Evolutionary conservation across 2,113 vertebrate genomes (phyloP), one percentile per base, ranked within the genome.

Genomic region (Penelope pileata): DNA sequence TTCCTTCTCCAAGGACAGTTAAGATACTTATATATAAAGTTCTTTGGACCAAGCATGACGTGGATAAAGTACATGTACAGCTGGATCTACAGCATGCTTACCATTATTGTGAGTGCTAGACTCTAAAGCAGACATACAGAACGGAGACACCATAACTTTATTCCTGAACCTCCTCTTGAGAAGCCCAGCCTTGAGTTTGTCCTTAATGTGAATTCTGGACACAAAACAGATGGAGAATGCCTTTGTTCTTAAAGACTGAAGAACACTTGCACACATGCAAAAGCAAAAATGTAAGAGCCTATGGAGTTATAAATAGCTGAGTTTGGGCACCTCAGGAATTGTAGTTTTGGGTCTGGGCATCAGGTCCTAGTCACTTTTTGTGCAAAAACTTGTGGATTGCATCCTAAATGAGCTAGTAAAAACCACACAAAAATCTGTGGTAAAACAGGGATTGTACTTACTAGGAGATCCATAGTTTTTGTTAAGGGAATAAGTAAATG

Each of bases 381-480:
- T 38, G 10, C 43, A n/a, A 53, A 83, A 48, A 64, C 4, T 34
- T 74, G 50, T 48, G 34, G 13, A 50, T 86, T 90, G 74, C 30
- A 74, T 32, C n/a, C 27, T 50, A 27, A 54, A 48, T 43, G n/a
- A 24, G 16, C 43, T 1, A n/a, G 22, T 47, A 68, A 63, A 56
- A 63, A 48, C 43, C 21, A 58, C 42, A 38, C 26, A 36, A 85
- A 45, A 53, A 34, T n/a, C 26, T 59, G 9, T 42, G 54, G 38
- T 9, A 54, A 78, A 64, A 10, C 6, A 26, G 54, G 17, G 17
- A 6, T 63, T 73, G 13, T 36, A 53, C 16, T 58, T 83, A 29
- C 2, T 24, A 17, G 22, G 48, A 56, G 15, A 47, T 12, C 7
- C 1, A 2, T 4, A 51, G 1, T 3, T 47, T 42, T 59, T 82